Evolutionary conservation across 2,888 invertebrate genomes (phyloP).

Genomic region (Caenorhabditis japonica): DNA sequence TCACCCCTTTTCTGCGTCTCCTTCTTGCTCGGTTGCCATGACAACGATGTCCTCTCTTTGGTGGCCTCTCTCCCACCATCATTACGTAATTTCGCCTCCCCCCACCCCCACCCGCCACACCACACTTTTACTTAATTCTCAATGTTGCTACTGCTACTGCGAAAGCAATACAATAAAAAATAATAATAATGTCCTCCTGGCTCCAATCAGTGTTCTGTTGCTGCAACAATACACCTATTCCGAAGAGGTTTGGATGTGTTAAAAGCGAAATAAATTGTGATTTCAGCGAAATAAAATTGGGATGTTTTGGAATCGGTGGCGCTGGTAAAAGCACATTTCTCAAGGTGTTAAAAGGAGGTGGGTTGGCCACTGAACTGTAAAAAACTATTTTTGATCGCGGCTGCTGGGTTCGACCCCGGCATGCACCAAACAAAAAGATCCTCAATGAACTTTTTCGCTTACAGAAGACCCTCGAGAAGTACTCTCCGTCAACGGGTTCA

Average conservation of each 20-base stretch:
- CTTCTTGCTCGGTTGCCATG: too few relatives aligned
- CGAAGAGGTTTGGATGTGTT: slow-evolving; percentile 11
- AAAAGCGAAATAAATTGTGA: background rate
- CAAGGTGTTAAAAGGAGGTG: slow-evolving; percentile 72
- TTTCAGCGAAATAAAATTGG: slow-evolving; percentile 57
- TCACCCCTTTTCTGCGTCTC: too few relatives aligned
- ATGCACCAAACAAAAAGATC: too few relatives aligned
- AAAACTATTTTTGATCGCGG: background rate
- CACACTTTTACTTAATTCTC: too few relatives aligned
- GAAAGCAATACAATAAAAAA: too few relatives aligned
- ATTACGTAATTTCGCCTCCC: too few relatives aligned
- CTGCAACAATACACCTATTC: slow-evolving; percentile 4
- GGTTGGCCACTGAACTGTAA: background rate
- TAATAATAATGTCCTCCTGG: too few relatives aligned
- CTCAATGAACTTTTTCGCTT: background rate
- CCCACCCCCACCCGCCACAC: too few relatives aligned
- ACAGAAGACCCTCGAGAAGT: slow-evolving; percentile 67
- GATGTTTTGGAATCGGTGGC: slow-evolving; percentile 69
- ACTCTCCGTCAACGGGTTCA: slow-evolving; percentile 72
- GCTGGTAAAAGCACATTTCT: slow-evolving; percentile 72
- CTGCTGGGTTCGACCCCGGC: background rate
- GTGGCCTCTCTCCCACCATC: too few relatives aligned
- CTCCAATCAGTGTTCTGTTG: slow-evolving; percentile 37
- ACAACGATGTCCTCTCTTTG: too few relatives aligned
- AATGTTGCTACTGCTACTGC: too few relatives aligned